Percentiles rank a stretch among this genome's conserved stretches.
Evolutionary conservation across 2,797 vertebrate species (phyloP).

Genomic region (Sebastiscus tertius): DNA sequence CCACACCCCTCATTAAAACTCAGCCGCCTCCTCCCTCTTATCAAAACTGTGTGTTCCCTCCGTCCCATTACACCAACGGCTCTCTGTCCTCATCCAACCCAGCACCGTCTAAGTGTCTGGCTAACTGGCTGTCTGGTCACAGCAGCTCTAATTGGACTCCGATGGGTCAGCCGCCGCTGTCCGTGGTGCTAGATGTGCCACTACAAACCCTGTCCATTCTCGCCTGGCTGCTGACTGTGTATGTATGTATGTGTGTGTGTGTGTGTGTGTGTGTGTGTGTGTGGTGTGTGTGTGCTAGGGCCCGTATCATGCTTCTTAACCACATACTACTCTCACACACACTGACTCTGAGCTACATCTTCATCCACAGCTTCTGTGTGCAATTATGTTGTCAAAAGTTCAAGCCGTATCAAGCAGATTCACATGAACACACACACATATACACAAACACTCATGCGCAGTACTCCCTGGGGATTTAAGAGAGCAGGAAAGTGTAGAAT

Average conservation of each 20-base stretch:
- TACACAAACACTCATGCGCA: conserved; percentile 24
- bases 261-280: not conserved
- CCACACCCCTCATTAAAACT: conserved; percentile 69
- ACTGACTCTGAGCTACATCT: conserved; percentile 68
- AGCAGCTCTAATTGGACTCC: conserved; percentile 76
- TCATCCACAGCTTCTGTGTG: conserved; percentile 63
- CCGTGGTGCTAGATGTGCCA: conserved; percentile 71
- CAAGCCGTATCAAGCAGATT: conserved; percentile 52
- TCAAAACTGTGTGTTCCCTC: conserved; percentile 61
- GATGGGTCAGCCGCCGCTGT: conserved; percentile 66
- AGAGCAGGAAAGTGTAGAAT: conserved; percentile 52
- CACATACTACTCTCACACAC: conserved; percentile 55
- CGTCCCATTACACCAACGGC: conserved; percentile 49
- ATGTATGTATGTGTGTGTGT: not conserved
- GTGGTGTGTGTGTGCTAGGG: conserved; percentile 16
- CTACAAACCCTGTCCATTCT: conserved; percentile 36
- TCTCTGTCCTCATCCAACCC: conserved; percentile 49
- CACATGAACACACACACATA: conserved; percentile 32
- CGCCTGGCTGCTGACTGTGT: conserved; percentile 6
- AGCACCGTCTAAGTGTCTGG: conserved; percentile 42
- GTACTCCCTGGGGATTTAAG: conserved; percentile 36
- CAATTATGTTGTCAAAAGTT: conserved; percentile 78
- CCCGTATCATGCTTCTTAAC: conserved; percentile 63
- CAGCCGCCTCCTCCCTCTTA: conserved; percentile 46
- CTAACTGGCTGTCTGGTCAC: conserved; percentile 70